These are phyloP conservation scores for Homarus gammarus DNA, from an alignment of 2,888 invertebrate genomes.

Conservation along the genomic window DNA sequence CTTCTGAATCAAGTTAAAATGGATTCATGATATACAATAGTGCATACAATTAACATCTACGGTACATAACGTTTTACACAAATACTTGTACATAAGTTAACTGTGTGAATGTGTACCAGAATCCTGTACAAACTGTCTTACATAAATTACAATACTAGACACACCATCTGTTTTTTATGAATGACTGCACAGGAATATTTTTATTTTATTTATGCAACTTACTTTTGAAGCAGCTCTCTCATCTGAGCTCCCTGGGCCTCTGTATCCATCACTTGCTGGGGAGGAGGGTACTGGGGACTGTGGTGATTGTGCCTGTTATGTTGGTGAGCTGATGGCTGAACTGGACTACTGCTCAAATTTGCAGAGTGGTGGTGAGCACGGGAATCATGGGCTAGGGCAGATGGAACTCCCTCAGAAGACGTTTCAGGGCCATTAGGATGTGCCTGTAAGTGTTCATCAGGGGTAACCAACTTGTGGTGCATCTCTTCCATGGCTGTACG, in stretches of 20 bases:
- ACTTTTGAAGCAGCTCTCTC: conserved; percentile 64
- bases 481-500: conserved; percentile 71
- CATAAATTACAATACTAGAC: no score
- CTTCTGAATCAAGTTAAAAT: no score
- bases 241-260: conserved; percentile 47
- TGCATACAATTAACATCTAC: no score
- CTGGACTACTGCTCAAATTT: conserved; percentile 38
- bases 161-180: no score
- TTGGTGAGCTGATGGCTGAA: conserved; percentile 14
- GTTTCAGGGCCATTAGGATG: conserved; percentile 43
- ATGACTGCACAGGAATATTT: no score
- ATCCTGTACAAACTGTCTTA: no score
- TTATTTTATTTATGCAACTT: no score
- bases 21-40: no score
- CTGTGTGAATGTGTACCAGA: no score
- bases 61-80: no score
- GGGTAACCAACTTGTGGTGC: conserved; percentile 70
- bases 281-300: conserved; percentile 31
- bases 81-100: no score
- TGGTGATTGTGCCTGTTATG: conserved; percentile 47
- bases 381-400: conserved; percentile 17
- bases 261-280: conserved; percentile 40
- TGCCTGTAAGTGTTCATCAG: conserved; percentile 56
- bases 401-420: conserved; percentile 26
- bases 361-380: conserved; percentile 19